Evolutionary conservation across 1,140 invertebrate genomes (phyloP), one percentile per base, ranked within the genome.

Genomic region (Orchesella cincta): DNA sequence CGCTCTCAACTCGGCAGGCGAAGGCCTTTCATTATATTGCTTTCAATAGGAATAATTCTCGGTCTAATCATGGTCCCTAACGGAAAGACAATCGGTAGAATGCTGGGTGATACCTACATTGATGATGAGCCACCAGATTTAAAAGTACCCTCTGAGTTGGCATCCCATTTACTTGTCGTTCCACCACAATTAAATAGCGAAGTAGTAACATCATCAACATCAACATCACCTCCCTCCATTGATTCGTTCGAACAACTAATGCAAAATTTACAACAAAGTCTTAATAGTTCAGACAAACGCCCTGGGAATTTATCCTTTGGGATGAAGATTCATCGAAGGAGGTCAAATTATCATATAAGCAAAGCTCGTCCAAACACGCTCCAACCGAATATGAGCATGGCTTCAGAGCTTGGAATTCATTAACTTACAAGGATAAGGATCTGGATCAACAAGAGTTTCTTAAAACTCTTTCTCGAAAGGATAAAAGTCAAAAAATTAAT

Each of bases 41-140:
- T 97, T 82, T 95, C 95, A 0, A 85, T 96, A 67, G 96, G 96
- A 54, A 95, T 98, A 62, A 87, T 98, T 73, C 84, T 96, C 52
- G 93, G 94, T 64, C 86, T 97, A 28, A 87, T 96, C 64, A 85
- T 97, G 73, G 94, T 98, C 1, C 96, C 96, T 0, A 97, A 97
- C 84, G 95, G 96, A 0, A 93, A 96, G 86, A 83, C 86, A 29
- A 86, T 98, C 73, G 96, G 96, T 12, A 90, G 92, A 77, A 85
- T 89, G 1, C 86, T 97, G 35, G 95, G 95, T 0, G 95, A 97
- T 83, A 84, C 81, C 72, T 86, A 80, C 34, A 87, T 87, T 51
- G 73, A 62, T 70, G 77, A 81, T 36, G 62, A 67, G 31, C 26
- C 62, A 67, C 26, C 79, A 2, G 31, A 29, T 70, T 29, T 26